Evolutionary conservation across 2,113 vertebrate species (phyloP), one percentile per base, ranked within the genome.

Genomic region (Eulacestoma nigropectus): DNA sequence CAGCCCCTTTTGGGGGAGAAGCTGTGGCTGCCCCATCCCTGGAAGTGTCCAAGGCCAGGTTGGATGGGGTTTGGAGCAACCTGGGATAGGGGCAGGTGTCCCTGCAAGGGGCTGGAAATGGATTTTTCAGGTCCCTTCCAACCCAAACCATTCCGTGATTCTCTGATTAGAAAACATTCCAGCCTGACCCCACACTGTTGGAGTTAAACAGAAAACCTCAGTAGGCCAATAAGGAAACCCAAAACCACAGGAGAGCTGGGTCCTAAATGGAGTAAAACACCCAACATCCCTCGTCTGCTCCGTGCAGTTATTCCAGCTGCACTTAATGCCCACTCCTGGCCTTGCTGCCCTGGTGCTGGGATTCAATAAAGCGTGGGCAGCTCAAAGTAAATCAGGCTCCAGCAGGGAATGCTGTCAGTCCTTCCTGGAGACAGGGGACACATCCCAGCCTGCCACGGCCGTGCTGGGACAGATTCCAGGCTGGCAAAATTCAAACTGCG

Each of bases 371-470:
- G 6, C 0, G 5, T 25, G 13, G 77, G 68, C 47, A 91, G 76
- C 64, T 69, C 29, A 27, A 44, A 70, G 44, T 16, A 47, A 87
- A 47, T 52, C 9, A 53, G 83, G 41, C 55, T 37, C 23, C 44
- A 42, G 81, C 44, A 84, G 73, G 68, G 74, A 92, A 47, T 92
- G 72, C 44, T 62, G 29, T n/a, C 65, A 13, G 59, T 81, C 78
- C n/a, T 84, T 27, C 16, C 64, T 25, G 83, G 46, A 85, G 75
- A 53, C 79, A 4, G 20, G 79, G 78, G 86, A 59, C 44, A 73
- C 41, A 30, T 82, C 72, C 55, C 64, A 23, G 46, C 42, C 27
- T 42, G 78, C 57, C 69, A 9, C 29, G 35, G 30, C 62, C 8
- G 2, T 25, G 46, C 70, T 16, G 13, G 44, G 60, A 30, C 44